Base-by-base conservation (phyloP, 2,888 invertebrate species). In the Diabrotica balteata region DNA sequence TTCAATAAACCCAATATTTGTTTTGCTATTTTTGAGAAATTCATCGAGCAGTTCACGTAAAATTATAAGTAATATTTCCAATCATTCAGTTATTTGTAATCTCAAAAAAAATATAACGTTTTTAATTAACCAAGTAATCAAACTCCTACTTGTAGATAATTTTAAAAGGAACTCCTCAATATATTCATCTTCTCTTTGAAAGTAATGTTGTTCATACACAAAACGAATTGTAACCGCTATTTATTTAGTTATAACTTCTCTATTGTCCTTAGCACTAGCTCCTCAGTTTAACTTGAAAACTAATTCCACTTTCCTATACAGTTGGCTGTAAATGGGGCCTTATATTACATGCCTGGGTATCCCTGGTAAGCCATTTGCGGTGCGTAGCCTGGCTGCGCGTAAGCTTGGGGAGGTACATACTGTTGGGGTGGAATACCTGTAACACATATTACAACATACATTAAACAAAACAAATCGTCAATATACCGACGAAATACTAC, bases 321-420 rank as follows among this genome's bases (percentile, higher is more conserved):
- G 62, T 17, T 63, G 66, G 55, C 51, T 59, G 59, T 62, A 52
- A 60, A 57, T 47, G 70, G 70, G 70, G 73, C 73, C 71, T 65
- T 71, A 70, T 73, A 73, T 73, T 87, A 90, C 90, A 90, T 90
- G 76, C 89, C 88, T 77, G 78, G 80, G 59, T 90, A 90, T 68
- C 89, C 89, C 79, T 89, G 90, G 80, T 90, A 90, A 69, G 85
- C 87, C 85, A 86, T 88, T 78, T 80, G 89, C 79, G 81, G 88
- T 82, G 78, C 86, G 83, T 79, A 88, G 81, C 75, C 78, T 5
- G 80, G 82, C 73, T 85, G 86, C 8, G 86, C 85, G 76, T 88
- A 88, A 45, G 87, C 88, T 64, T 89, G 88, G 64, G 86, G 88
- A 80, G 82, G 83, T 11, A 82, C 82, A 72, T 82, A 84, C 68